Evolutionary conservation across 1,140 invertebrate species (phyloP).

Genomic region (Lordiphosa collinella): DNA sequence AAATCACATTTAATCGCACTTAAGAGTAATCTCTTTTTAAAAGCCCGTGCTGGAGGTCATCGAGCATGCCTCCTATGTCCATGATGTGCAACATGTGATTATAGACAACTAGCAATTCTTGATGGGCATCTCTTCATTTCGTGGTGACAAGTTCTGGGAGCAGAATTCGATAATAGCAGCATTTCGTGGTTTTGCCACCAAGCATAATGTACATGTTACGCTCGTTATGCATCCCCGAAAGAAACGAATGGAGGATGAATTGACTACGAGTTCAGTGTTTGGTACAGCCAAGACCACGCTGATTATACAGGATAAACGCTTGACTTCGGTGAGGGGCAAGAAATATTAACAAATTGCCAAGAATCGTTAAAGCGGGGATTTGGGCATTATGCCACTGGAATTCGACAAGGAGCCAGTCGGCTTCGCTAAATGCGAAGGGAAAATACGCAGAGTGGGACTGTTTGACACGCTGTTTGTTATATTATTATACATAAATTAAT

Average conservation of each 20-base stretch:
- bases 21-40: no score
- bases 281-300: constrained; percentile 96
- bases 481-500: no score
- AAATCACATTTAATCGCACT: no score
- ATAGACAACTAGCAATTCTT: constrained; percentile 99
- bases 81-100: constrained; percentile 96
- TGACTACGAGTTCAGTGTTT: constrained; percentile 95
- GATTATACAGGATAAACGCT: constrained; percentile 94
- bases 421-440: constrained; percentile 80
- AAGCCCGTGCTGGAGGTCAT: constrained; percentile 95
- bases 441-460: constrained; percentile 30
- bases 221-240: constrained; percentile 98
- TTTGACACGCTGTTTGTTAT: neutral
- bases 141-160: constrained; percentile 90
- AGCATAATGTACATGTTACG: constrained; percentile 96
- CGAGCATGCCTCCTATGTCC: constrained; percentile 93
- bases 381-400: constrained; percentile 92
- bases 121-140: constrained; percentile 88
- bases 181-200: constrained; percentile 95
- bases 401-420: constrained; percentile 93
- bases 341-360: constrained; percentile 94
- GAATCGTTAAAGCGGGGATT: constrained; percentile 94
- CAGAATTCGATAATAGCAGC: constrained; percentile 94
- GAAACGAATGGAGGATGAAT: constrained; percentile 89
- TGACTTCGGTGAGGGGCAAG: constrained; percentile 86